Evolutionary conservation across 2,888 invertebrate genomes (phyloP).

Genomic region (Eustalomyia histrio): DNA sequence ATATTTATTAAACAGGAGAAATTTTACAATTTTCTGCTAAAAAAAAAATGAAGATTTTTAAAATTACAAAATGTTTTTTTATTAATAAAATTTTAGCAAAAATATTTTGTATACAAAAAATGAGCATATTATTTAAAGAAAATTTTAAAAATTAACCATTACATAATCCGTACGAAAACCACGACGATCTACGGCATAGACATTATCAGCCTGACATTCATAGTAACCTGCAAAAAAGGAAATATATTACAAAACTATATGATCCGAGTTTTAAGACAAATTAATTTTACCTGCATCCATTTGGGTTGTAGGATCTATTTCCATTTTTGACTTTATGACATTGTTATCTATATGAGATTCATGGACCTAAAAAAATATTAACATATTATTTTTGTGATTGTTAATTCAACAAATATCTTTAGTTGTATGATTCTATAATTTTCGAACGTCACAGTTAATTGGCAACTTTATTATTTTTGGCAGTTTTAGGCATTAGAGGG

Average conservation of each 20-base stretch:
- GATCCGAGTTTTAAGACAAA: background rate
- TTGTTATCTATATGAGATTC: conserved; percentile 91
- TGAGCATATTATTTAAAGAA: background rate
- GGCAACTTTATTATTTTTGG: no score
- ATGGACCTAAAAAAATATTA: conserved; percentile 84
- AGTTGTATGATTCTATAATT: no score
- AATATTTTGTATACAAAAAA: conserved; percentile 26
- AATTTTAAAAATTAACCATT: conserved; percentile 77
- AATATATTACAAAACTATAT: background rate
- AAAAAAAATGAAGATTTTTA: conserved; percentile 21
- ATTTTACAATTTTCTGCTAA: conserved; percentile 8
- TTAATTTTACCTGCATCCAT: conserved; percentile 90
- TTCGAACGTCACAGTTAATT: no score
- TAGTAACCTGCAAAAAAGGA: conserved; percentile 82
- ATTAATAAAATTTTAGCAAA: background rate
- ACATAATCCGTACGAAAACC: conserved; percentile 93
- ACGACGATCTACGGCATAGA: conserved; percentile 93
- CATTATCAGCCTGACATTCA: conserved; percentile 95
- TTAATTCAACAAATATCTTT: no score
- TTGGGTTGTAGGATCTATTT: conserved; percentile 96
- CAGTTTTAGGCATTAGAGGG: no score
- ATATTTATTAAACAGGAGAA: background rate
- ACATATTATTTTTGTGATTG: background rate
- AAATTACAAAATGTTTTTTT: conserved; percentile 20
- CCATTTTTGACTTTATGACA: conserved; percentile 93